A percentile compares a stretch with the other conserved stretches of the same genome.
Evolutionary conservation across 2,113 vertebrate genomes (phyloP).

Genomic region (Triplophysa siluroides): DNA sequence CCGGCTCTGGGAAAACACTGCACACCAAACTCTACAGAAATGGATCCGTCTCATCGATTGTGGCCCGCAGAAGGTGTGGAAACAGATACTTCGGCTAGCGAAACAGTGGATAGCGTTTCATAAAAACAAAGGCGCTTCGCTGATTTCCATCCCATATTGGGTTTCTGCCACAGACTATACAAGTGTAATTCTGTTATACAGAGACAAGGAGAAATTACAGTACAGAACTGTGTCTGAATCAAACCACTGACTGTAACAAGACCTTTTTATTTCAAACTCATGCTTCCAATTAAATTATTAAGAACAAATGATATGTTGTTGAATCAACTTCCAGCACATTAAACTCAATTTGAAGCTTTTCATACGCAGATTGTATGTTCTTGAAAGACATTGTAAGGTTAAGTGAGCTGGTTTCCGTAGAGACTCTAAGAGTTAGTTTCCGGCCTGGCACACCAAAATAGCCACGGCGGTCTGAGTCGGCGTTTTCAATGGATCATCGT

Average conservation of each 20-base stretch:
- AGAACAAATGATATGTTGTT: neutral
- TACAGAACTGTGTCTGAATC: conserved; percentile 20
- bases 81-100: conserved; percentile 62
- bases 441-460: conserved; percentile 56
- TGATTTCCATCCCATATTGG: conserved; percentile 51
- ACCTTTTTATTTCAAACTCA: conserved; percentile 15
- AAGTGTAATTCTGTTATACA: conserved; percentile 25
- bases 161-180: conserved; percentile 63
- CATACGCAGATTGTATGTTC: neutral
- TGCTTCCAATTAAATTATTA: neutral
- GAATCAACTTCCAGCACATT: neutral
- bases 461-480: conserved; percentile 28
- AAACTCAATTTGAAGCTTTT: neutral
- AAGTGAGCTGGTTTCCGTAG: conserved; percentile 18
- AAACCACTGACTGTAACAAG: conserved; percentile 20
- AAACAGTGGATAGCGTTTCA: conserved; percentile 67
- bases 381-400: conserved; percentile 18
- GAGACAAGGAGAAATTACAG: neutral
- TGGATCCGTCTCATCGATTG: conserved; percentile 66
- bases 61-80: conserved; percentile 58
- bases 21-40: conserved; percentile 65
- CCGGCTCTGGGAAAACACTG: conserved; percentile 54
- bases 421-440: neutral
- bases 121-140: conserved; percentile 58
- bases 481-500: conserved; percentile 63